These are phyloP conservation scores for Pocillopora meandrina DNA, from an alignment of 92 coral and sea anemone genomes.

Conservation along the genomic window DNA sequence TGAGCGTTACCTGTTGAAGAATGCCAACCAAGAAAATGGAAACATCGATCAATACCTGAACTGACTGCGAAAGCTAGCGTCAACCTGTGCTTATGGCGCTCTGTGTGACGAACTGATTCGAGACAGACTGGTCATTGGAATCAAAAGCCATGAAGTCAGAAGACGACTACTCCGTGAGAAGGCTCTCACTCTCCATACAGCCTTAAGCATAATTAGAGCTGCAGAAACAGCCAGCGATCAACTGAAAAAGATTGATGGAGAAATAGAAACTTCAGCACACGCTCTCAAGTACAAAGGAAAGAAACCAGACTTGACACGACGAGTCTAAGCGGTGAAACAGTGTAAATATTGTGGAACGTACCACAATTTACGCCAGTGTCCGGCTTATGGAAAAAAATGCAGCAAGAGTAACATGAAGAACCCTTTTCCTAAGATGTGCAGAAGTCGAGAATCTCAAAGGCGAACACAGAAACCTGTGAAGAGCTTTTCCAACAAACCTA, in stretches of 20 bases:
- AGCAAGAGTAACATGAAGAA: slow-evolving; percentile 41
- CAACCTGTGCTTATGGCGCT: too few species aligned
- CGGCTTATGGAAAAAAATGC: slow-evolving; percentile 39
- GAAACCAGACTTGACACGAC: neutral
- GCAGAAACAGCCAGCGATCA: too few species aligned
- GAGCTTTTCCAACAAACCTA: slow-evolving; percentile 3
- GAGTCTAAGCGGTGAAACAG: slow-evolving; percentile 22
- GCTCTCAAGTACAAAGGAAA: neutral
- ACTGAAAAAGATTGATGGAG: neutral
- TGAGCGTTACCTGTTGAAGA: too few species aligned
- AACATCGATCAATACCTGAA: too few species aligned
- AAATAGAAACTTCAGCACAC: neutral
- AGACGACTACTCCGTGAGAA: too few species aligned
- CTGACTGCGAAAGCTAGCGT: too few species aligned
- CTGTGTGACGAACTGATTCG: too few species aligned
- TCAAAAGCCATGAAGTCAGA: too few species aligned
- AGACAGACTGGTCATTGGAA: too few species aligned
- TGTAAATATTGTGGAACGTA: slow-evolving; percentile 42
- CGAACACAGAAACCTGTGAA: slow-evolving; percentile 3
- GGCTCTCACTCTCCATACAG: too few species aligned
- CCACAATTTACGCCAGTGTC: slow-evolving; percentile 37
- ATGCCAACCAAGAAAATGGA: too few species aligned
- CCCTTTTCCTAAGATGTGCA: slow-evolving; percentile 30
- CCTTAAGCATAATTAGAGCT: neutral
- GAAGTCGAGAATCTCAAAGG: neutral